These are phyloP conservation scores for Xenopus tropicalis DNA, from an alignment of 2,113 vertebrate species.

Conservation along the genomic window DNA sequence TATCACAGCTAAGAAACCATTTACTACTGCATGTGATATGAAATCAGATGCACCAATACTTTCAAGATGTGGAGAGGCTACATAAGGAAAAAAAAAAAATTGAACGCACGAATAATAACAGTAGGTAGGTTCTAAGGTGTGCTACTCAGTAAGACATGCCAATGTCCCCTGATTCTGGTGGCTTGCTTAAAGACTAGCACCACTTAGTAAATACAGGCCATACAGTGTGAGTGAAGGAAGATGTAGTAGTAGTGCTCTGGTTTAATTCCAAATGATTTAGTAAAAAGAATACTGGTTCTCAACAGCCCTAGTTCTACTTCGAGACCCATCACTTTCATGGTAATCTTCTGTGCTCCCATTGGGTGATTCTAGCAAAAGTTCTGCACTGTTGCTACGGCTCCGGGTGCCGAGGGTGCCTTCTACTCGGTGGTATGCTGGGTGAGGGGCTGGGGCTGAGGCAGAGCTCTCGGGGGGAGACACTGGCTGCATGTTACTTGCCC, in stretches of 20 bases:
- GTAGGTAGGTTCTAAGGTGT: neutral
- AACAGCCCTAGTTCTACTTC: constrained; percentile 79
- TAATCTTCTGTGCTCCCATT: constrained; percentile 71
- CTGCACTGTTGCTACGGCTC: constrained; percentile 83
- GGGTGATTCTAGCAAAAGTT: constrained; percentile 78
- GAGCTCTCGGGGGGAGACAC: constrained; percentile 55
- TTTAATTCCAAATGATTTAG: constrained; percentile 56
- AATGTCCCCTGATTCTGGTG: constrained; percentile 2
- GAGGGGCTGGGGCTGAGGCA: constrained; percentile 26
- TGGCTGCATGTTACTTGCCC: constrained; percentile 47
- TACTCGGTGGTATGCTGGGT: constrained; percentile 56
- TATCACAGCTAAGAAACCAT: no score
- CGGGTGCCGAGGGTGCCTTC: constrained; percentile 58
- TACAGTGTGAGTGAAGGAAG: neutral
- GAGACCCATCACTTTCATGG: constrained; percentile 77
- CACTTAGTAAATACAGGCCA: constrained; percentile 12
- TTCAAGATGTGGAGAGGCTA: no score
- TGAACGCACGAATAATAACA: no score
- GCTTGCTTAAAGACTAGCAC: neutral
- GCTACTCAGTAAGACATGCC: neutral
- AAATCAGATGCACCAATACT: no score
- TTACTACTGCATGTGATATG: no score
- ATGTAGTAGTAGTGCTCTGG: constrained; percentile 5
- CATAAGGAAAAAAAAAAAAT: no score
- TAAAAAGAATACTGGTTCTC: constrained; percentile 98